Evolutionary conservation across 1,140 invertebrate species (phyloP).

Genomic region (Dolichoris vasculosae): DNA sequence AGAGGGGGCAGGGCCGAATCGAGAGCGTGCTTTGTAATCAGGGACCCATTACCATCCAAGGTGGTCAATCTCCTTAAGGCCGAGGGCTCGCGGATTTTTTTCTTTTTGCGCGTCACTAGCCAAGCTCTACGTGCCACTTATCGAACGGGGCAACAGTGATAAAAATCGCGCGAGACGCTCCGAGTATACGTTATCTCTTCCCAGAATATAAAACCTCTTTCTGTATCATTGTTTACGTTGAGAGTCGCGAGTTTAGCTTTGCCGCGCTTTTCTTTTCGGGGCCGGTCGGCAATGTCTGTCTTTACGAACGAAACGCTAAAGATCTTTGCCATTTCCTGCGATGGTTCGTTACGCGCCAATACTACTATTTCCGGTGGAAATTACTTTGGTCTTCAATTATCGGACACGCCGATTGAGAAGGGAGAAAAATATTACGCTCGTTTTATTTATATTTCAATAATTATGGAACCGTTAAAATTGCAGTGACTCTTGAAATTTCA

Average conservation of each 20-base stretch:
- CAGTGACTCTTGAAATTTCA: not conserved
- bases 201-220: not conserved
- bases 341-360: not conserved
- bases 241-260: not conserved
- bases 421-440: no score
- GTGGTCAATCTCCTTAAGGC: constrained; percentile 67
- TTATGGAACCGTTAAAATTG: not conserved
- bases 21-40: constrained; percentile 73
- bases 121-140: constrained; percentile 24
- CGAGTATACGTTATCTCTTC: not conserved
- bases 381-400: not conserved
- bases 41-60: constrained; percentile 72
- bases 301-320: not conserved
- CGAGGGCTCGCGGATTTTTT: constrained; percentile 25
- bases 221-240: constrained; percentile 9
- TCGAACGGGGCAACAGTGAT: constrained; percentile 24
- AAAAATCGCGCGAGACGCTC: constrained; percentile 16
- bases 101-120: constrained; percentile 37
- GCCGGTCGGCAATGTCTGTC: not conserved
- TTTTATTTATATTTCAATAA: no score
- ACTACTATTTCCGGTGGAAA: not conserved
- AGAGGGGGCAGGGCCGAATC: constrained; percentile 70
- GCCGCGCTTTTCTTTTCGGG: not conserved
- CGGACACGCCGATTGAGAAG: no score
- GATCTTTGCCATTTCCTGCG: not conserved